Evolutionary conservation across 1,140 invertebrate species (phyloP).

Genomic region (Latrodectus geometricus): DNA sequence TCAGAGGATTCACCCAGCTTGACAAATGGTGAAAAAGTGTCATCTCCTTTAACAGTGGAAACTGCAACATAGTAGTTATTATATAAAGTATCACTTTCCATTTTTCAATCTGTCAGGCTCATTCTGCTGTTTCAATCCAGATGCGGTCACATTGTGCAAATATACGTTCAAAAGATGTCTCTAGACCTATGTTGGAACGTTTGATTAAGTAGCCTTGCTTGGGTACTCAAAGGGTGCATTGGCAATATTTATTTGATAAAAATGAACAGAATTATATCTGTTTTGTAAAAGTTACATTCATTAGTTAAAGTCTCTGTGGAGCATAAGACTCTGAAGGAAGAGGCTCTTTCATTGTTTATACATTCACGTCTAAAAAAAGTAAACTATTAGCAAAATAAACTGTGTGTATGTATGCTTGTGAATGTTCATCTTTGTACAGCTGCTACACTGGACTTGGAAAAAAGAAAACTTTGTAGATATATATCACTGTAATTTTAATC

Average conservation of each 20-base stretch:
- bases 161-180: conserved; percentile 14
- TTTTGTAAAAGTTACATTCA: conserved; percentile 28
- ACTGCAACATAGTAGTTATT: conserved; percentile 11
- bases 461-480: conserved; percentile 55
- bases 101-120: not conserved
- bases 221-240: not conserved
- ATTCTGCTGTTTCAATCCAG: not conserved
- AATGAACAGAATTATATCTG: conserved; percentile 23
- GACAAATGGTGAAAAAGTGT: conserved; percentile 12
- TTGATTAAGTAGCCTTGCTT: not conserved
- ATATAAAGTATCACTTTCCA: not conserved
- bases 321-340: conserved; percentile 11
- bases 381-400: conserved; percentile 1
- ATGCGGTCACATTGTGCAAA: conserved; percentile 24
- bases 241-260: conserved; percentile 49
- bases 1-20: conserved; percentile 15
- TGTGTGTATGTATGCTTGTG: conserved; percentile 39
- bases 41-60: conserved; percentile 8
- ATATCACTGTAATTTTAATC: conserved; percentile 60
- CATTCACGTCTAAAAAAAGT: conserved; percentile 16
- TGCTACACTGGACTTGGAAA: conserved; percentile 44
- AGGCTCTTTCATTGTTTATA: conserved; percentile 22
- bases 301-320: conserved; percentile 23
- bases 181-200: not conserved
- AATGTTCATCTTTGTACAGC: conserved; percentile 56